Base-by-base conservation (phyloP, 2,113 vertebrate species). In the Erythrocercus mccallii region DNA sequence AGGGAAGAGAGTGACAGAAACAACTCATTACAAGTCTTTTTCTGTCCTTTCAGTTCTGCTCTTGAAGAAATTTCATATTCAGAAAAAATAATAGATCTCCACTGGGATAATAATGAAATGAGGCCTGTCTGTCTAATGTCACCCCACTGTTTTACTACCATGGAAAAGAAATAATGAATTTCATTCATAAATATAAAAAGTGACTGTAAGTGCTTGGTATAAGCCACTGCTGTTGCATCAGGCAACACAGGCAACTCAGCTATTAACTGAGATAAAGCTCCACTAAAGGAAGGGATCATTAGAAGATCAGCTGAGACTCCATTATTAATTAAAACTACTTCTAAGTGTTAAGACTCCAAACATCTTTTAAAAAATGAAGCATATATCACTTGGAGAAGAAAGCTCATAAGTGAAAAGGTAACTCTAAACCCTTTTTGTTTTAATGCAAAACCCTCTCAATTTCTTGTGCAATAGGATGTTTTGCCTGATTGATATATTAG, bases 361-460 rank as follows among this genome's bases (percentile, higher is more conserved):
- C 23, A 68, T 54, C 65, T 86, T 95, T 95, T 88, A 50, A 87
- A 80, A 82, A 56, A 37, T 14, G 15, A 94, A 88, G 35, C 12
- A 10, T 69, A 9, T 23, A 64, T 79, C 57, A 27, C 77, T 96
- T 42, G 15, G 37, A 83, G 68, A 66, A 93, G 69, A 82, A 86
- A 54, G 48, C 86, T 87, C 44, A 70, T 47, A 87, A 84, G 48
- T 48, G 21, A 45, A 58, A 96, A 35, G 40, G 47, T 62, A 92
- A 56, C 23, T 78, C 93, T 73, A 84, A 97, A 77, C 35, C 7
- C 37, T 42, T 86, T 95, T 93, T 87, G 71, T 92, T 47, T 78
- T 62, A 76, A 19, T 5, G 28, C 54, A 86, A 91, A 94, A 20
- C 38, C 5, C 11, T 30, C 72, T 91, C 40, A 14, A 25, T 93